A percentile compares a stretch with the other conserved stretches of the same genome.
Evolutionary conservation across 2,888 invertebrate species (phyloP).

Genomic region (Elgonia sp.): DNA sequence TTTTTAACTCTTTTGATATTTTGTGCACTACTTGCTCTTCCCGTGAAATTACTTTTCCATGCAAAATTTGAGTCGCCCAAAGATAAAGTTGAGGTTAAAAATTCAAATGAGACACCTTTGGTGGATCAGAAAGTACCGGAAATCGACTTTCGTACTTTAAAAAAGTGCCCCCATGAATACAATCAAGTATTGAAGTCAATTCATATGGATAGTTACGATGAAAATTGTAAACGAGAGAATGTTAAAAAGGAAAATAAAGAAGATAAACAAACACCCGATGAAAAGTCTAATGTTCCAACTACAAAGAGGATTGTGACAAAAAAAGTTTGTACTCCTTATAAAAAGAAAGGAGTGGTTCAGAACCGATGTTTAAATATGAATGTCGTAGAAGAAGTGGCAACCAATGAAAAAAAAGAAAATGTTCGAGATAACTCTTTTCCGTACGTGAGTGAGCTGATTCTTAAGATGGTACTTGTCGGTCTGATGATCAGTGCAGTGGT

Average conservation of each 20-base stretch:
- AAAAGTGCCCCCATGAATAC: slow-evolving; percentile 81
- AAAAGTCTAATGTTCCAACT: slow-evolving; percentile 1
- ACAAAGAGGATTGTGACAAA: slow-evolving; percentile 26
- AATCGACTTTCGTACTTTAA: slow-evolving; percentile 76
- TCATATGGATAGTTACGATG: slow-evolving; percentile 81
- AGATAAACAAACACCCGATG: neutral
- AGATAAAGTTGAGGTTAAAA: slow-evolving; percentile 35
- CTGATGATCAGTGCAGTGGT: slow-evolving; percentile 83
- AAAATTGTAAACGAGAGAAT: slow-evolving; percentile 79
- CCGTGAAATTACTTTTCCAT: slow-evolving; percentile 81
- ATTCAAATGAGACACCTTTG: neutral
- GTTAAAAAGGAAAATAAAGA: neutral
- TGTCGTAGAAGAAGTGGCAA: slow-evolving; percentile 61
- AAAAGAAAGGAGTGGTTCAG: slow-evolving; percentile 32
- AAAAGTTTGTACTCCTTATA: slow-evolving; percentile 33
- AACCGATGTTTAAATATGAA: slow-evolving; percentile 33
- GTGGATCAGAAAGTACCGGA: slow-evolving; percentile 24
- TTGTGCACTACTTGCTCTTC: slow-evolving; percentile 82
- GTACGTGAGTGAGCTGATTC: slow-evolving; percentile 80
- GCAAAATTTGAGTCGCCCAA: slow-evolving; percentile 78
- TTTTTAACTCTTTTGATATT: slow-evolving; percentile 83
- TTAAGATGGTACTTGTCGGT: slow-evolving; percentile 83
- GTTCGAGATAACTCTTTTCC: slow-evolving; percentile 56
- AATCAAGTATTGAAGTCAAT: slow-evolving; percentile 78
- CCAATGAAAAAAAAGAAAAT: slow-evolving; percentile 52